Evolutionary conservation across 2,888 invertebrate genomes (phyloP).

Genomic region (Caenorhabditis virilis): DNA sequence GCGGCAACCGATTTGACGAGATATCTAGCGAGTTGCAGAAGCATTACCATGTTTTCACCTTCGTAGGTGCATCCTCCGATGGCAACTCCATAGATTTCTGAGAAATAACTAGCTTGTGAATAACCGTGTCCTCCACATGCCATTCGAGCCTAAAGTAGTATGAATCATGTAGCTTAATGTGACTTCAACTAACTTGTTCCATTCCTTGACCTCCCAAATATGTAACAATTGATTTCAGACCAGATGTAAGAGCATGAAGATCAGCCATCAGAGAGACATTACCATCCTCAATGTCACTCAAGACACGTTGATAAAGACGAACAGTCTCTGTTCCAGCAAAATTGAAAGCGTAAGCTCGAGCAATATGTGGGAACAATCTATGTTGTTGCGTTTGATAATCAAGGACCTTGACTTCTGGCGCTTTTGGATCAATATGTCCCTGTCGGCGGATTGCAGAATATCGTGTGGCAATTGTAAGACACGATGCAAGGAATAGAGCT

Average conservation of each 20-base stretch:
- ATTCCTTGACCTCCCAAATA: slow-evolving; percentile 75
- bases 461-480: slow-evolving; percentile 85
- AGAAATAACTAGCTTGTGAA: slow-evolving; percentile 71
- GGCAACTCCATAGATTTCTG: slow-evolving; percentile 69
- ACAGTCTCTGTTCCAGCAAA: slow-evolving; percentile 71
- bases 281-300: slow-evolving; percentile 27
- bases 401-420: slow-evolving; percentile 86
- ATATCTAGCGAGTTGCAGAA: slow-evolving; percentile 85
- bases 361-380: slow-evolving; percentile 80
- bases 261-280: slow-evolving; percentile 70
- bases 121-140: slow-evolving; percentile 96
- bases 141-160: slow-evolving; percentile 74
- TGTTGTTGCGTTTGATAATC: slow-evolving; percentile 93
- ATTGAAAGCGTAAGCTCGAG: slow-evolving; percentile 81
- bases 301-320: slow-evolving; percentile 29
- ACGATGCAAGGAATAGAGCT: slow-evolving; percentile 80
- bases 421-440: slow-evolving; percentile 83
- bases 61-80: slow-evolving; percentile 92
- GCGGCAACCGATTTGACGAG: slow-evolving; percentile 75
- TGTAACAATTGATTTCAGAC: slow-evolving; percentile 86
- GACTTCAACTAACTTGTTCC: slow-evolving; percentile 73
- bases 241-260: slow-evolving; percentile 89
- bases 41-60: slow-evolving; percentile 92
- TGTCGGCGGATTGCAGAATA: slow-evolving; percentile 89
- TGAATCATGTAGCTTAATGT: background rate